Base-by-base conservation (phyloP, 23 tunicate genomes). In the Halocynthia roretzi region DNA sequence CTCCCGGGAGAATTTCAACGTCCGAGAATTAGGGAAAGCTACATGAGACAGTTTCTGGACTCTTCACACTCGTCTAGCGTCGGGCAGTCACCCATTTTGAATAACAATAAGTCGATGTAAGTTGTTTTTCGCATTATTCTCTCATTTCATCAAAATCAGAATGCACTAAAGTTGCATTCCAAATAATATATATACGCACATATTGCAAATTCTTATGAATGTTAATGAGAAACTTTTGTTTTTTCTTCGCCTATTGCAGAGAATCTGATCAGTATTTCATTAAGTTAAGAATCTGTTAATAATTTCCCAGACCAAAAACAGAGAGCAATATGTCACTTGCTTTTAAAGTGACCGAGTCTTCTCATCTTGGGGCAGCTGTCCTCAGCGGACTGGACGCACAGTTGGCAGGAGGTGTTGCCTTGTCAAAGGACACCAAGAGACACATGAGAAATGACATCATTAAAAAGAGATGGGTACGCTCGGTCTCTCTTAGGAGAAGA, bases 1-100 rank as follows among this genome's bases (percentile, higher is more conserved):
- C 31, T 92, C 53, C 92, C 86, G 7, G 71, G 82, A 20, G 98
- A 92, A 18, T 92, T 92, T 76, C 53, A 75, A 10, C 53, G 78
- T 7, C 98, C 98, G 5, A 77, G 80, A 8, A 22, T 92, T 0
- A 87, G 98, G 12, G 88, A 86, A 63, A 92, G 85, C 53, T 92
- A 87, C 61, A 76, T 92, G 76, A 80, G 86, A 50, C 98, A 92
- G 83, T 92, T 86, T 79, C 52, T 71, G 50, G 87, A 89, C n/a
- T 53, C 48, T 9, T 17, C 18, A 44, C 17, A 15, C 17, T 15
- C 64, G 17, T 31, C 44, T 31, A 31, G 44, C 44, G 44, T 31
- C 44, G 44, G 44, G 44, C 44, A 31, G 44, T 31, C 44, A 31
- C 44, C 44, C 44, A 31, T 31, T 31, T 15, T 60, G 64, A 15